Base-by-base conservation (phyloP, 1,140 invertebrate genomes). In the Musca domestica region DNA sequence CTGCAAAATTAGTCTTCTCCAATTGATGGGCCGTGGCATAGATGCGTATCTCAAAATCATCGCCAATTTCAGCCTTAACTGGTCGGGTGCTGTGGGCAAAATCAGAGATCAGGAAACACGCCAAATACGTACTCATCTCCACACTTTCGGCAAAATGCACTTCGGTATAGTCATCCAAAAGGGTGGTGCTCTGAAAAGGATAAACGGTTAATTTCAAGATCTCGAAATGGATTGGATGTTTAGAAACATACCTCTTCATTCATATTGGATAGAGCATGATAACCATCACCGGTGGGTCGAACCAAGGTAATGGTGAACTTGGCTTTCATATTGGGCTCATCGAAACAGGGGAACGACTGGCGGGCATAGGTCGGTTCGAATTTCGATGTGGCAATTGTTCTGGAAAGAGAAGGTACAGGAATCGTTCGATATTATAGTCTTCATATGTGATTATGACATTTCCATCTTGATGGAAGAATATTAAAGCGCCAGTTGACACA, bases 281-380 rank as follows among this genome's bases (percentile, higher is more conserved):
- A 92, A 49, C 83, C 83, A n/a, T 85, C 76, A 1, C 72, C 74
- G 47, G 80, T 81, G 0, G 91, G 91, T 76, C 89, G 88, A 0
- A 92, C 88, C 2, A 98, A 77, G 14, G 88, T 88, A 7, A 97
- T 87, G 15, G 85, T 86, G 83, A 91, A 98, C 63, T 88, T 90
- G 3, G 96, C 93, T 84, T 98, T 98, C 76, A 96, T 91, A 23
- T 89, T 87, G 0, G 97, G 96, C 79, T 99, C 96, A 83, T 98
- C 97, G 78, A 97, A 97, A 79, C 95, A 98, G 0, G 96, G 96
- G 73, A 96, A 98, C 0, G 92, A 92, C 82, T 93, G 88, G 34
- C 96, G 87, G 0, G 96, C 95, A 84, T 96, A 94, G 1, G 93
- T 96, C 1, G 95, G 92, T 75, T 98, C 92, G 78, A 98, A 96